These are phyloP conservation scores for Parelbella ahira DNA, from an alignment of 2,888 invertebrate species.

Conservation along the genomic window DNA sequence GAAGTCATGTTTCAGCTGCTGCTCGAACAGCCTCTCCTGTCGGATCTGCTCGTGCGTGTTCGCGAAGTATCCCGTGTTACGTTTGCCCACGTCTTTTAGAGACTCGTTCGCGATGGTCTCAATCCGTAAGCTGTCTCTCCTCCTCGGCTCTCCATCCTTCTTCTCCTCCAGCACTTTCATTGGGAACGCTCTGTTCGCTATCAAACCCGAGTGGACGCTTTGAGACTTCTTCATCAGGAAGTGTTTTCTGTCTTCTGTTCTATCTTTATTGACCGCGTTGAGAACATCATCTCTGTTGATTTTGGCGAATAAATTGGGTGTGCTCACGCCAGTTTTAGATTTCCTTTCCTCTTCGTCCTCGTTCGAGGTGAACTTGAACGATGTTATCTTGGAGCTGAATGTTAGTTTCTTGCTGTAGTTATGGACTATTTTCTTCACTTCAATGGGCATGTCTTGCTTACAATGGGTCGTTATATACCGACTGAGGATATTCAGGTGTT, in stretches of 20 bases:
- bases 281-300: conserved; percentile 49
- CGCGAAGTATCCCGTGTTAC: conserved; percentile 81
- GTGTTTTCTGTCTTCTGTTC: conserved; percentile 48
- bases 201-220: conserved; percentile 68
- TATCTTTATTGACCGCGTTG: conserved; percentile 34
- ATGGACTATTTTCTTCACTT: conserved; percentile 87
- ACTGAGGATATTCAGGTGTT: conserved; percentile 86
- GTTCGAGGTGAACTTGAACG: conserved; percentile 54
- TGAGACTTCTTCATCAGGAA: conserved; percentile 69
- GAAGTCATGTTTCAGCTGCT: conserved; percentile 69
- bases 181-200: conserved; percentile 59
- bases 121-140: conserved; percentile 50
- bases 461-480: conserved; percentile 86
- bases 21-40: conserved; percentile 80
- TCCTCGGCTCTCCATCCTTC: conserved; percentile 52
- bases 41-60: conserved; percentile 85
- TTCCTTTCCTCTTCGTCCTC: conserved; percentile 63
- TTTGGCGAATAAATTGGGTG: conserved; percentile 69
- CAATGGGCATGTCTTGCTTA: conserved; percentile 85
- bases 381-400: conserved; percentile 63
- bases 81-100: conserved; percentile 50
- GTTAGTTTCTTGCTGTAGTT: conserved; percentile 71
- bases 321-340: conserved; percentile 59
- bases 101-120: conserved; percentile 65
- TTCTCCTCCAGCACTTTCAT: conserved; percentile 77